Base-by-base conservation (phyloP, 2,797 vertebrate genomes). In the Melanogrammus aeglefinus region DNA sequence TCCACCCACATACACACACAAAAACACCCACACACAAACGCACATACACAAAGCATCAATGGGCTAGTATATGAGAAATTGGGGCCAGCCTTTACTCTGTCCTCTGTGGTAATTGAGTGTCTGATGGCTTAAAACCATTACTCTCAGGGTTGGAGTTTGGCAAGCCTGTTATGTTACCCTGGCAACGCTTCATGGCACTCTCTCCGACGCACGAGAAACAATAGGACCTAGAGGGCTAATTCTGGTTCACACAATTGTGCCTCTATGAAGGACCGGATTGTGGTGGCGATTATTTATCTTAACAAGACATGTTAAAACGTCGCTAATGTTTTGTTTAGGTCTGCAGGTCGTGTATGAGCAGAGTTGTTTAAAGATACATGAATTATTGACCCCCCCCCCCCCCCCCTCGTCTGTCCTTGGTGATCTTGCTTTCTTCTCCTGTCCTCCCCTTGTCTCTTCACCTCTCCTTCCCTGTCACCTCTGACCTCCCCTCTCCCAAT, bases 101-200 rank as follows among this genome's bases (percentile, higher is more conserved):
- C 75, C 80, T 86, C 77, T 74, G 78, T 84, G 80, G 83, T 85
- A 90, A 91, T 87, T 88, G 82, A 89, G 83, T 85, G 88, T 83
- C 57, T 88, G 86, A 84, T 90, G 69, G 82, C 84, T 87, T 89
- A 80, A 88, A 91, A 76, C 51, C 74, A 75, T 84, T 82, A 79
- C 86, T 86, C 77, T 76, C 57, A 74, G 77, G 78, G 73, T 82
- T 83, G 75, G 76, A 85, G 87, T 90, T 88, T 88, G 88, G 85
- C 86, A 88, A 35, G 41, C 72, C 73, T 92, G 89, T 89, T 91
- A 75, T 92, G 87, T 91, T 86, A 72, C 90, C 78, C 78, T 78
- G 83, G 86, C 80, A 86, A 91, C 88, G 73, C 77, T 80, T 74
- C n/a, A 74, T n/a, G 73, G n/a, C 70, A 18, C 13, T 74, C 35